A percentile compares a stretch with the other conserved stretches of the same genome.
phyloP scores from a whole-genome alignment of 2,113 vertebrate genomes.

The Crotalus tigris region DNA sequence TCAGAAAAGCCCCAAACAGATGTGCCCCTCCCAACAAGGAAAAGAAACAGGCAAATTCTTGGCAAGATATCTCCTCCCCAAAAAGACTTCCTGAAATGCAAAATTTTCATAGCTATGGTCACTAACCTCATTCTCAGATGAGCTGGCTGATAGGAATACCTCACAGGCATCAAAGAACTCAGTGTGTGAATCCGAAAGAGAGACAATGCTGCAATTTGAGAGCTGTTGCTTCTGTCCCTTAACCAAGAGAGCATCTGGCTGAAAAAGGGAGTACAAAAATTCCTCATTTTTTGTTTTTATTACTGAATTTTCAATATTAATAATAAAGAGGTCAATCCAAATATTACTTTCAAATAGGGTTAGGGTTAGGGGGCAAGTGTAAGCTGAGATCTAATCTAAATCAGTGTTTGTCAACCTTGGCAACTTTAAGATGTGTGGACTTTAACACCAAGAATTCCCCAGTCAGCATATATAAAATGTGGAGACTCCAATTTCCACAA shows the following conservation, averaged over 20 bases:
- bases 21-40: background rate
- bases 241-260: constrained; percentile 61
- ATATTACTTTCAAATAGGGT: background rate
- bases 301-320: background rate
- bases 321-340: background rate
- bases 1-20: background rate
- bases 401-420: background rate
- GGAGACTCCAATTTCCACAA: background rate
- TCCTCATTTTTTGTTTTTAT: background rate
- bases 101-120: background rate
- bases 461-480: background rate
- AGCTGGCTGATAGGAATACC: constrained; percentile 80
- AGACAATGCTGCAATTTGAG: constrained; percentile 72
- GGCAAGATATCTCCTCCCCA: background rate
- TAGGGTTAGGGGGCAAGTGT: background rate
- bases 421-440: background rate
- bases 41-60: background rate
- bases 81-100: background rate
- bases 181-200: constrained; percentile 82
- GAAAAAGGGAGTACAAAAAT: background rate
- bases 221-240: constrained; percentile 72
- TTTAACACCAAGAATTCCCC: background rate
- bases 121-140: constrained; percentile 84
- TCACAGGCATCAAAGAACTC: constrained; percentile 92
- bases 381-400: background rate